phyloP scores from a whole-genome alignment of 1,140 invertebrate genomes.

The Trachymyrmex cornetzi region DNA sequence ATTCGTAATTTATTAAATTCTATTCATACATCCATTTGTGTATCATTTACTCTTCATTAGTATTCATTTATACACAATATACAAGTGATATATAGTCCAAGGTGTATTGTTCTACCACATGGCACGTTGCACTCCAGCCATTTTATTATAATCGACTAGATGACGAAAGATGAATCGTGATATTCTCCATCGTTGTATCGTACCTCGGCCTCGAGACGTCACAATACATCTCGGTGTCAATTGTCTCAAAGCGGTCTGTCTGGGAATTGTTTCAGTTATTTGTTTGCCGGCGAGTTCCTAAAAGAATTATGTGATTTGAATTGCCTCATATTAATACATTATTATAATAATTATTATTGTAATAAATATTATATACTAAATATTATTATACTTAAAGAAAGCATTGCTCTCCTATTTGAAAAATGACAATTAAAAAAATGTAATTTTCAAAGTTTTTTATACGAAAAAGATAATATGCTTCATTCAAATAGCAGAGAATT shows the following conservation, averaged over 20 bases:
- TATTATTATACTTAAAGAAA: background rate
- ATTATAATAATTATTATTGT: background rate
- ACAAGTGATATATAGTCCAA: background rate
- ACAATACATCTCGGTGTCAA: constrained; percentile 92
- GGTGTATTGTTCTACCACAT: constrained; percentile 90
- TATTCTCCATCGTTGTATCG: constrained; percentile 92
- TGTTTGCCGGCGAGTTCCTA: constrained; percentile 44
- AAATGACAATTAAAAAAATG: no score
- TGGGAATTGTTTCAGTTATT: constrained; percentile 88
- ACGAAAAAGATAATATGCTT: no score
- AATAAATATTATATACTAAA: background rate
- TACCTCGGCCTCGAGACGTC: constrained; percentile 92
- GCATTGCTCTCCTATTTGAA: no score
- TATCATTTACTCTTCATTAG: background rate
- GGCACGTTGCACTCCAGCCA: constrained; percentile 95
- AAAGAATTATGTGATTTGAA: constrained; percentile 20
- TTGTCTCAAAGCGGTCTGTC: constrained; percentile 90
- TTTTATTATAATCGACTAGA: constrained; percentile 96
- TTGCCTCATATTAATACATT: background rate
- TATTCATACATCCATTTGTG: background rate
- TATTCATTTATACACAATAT: background rate
- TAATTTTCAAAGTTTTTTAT: no score
- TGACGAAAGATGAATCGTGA: constrained; percentile 96
- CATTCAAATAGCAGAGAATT: background rate
- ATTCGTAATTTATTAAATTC: background rate